Conservation (phyloP, 1,140 invertebrate species). For the Dendrolimus punctatus region DNA sequence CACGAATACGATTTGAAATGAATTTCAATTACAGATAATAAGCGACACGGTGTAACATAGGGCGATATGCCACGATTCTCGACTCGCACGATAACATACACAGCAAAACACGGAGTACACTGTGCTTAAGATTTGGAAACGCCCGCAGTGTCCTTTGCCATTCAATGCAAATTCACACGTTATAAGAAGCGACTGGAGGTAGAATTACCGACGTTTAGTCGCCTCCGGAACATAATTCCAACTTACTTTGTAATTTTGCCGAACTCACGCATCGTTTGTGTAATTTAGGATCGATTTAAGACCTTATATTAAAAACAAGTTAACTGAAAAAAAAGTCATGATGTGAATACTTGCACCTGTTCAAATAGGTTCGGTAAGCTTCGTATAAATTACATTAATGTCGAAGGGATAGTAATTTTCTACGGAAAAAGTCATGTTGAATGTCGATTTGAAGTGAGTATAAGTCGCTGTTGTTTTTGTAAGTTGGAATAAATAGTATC, state of each 20-base stretch:
- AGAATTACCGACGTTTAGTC: conserved; percentile 68
- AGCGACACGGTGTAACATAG: conserved; percentile 6
- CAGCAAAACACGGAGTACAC: conserved; percentile 9
- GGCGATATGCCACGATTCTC: conserved; percentile 3
- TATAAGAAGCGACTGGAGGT: conserved; percentile 59
- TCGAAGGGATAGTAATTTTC: no score
- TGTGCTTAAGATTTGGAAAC: conserved; percentile 20
- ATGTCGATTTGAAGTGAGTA: no score
- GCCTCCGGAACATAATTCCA: conserved; percentile 61
- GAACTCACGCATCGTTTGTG: conserved; percentile 23
- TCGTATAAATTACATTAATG: no score
- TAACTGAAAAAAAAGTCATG: no score
- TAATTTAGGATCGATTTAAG: conserved; percentile 4
- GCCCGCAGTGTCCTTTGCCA: conserved; percentile 53
- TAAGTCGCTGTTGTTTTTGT: no score
- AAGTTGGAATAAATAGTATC: no score
- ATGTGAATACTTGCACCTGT: no score
- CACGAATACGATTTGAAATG: conserved; percentile 8
- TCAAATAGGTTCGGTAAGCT: no score
- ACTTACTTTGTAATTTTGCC: conserved; percentile 45
- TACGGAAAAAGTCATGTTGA: no score
- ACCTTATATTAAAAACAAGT: no score
- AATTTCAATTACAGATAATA: conserved; percentile 8
- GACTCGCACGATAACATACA: conserved; percentile 1
- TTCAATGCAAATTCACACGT: conserved; percentile 67